Evolutionary conservation across 2,113 vertebrate species (phyloP).

Genomic region (Spea multiplicata): DNA sequence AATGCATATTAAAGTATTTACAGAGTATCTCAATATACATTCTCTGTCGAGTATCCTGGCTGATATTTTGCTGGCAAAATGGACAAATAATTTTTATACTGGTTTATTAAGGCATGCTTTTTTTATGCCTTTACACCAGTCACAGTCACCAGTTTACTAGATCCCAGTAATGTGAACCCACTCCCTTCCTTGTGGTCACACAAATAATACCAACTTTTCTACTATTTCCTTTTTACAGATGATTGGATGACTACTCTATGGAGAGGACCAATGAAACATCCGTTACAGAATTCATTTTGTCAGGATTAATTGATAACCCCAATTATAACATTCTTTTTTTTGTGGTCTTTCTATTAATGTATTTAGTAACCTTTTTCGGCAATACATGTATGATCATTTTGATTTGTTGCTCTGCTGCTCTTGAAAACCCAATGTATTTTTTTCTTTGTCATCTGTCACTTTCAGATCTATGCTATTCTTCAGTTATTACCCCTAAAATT

Average conservation of each 20-base stretch:
- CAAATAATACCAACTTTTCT: no score
- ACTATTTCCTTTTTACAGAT: neutral
- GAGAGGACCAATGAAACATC: neutral
- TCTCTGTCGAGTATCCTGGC: no score
- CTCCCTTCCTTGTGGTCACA: no score
- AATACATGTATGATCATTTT: constrained; percentile 17
- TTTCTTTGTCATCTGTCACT: constrained; percentile 19
- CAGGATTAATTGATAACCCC: constrained; percentile 5
- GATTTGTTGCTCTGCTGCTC: neutral
- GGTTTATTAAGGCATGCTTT: no score
- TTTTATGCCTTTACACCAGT: no score
- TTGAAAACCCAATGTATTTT: constrained; percentile 20
- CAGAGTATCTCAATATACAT: no score
- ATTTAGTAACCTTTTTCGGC: neutral
- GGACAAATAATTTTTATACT: no score
- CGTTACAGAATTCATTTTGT: constrained; percentile 15
- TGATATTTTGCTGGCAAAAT: no score
- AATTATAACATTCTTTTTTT: constrained; percentile 14
- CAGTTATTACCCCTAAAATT: constrained; percentile 18
- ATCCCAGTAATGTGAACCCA: no score
- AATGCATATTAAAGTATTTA: no score
- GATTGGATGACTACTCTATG: neutral
- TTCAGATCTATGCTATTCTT: constrained; percentile 21
- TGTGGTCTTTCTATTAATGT: constrained; percentile 2
- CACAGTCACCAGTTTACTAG: no score